Evolutionary conservation across 2,797 vertebrate species (phyloP).

Genomic region (Sebastes wilsoni): DNA sequence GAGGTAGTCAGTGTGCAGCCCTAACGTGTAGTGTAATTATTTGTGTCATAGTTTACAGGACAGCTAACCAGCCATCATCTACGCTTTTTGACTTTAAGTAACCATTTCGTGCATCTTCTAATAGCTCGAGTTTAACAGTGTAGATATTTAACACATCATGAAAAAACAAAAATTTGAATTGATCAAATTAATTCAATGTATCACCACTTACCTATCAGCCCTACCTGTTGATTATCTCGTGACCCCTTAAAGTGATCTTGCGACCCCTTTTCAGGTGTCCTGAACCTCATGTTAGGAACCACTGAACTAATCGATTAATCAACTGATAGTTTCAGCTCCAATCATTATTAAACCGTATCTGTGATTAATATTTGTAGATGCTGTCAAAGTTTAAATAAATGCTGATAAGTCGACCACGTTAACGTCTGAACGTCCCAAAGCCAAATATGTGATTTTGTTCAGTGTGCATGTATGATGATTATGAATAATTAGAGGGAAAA

Average conservation of each 20-base stretch:
- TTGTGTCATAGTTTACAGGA: not conserved
- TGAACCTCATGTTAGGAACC: not conserved
- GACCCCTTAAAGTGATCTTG: not conserved
- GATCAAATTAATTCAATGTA: not conserved
- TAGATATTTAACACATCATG: not conserved
- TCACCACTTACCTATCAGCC: too few relatives aligned
- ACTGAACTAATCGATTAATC: not conserved
- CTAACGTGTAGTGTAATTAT: not conserved
- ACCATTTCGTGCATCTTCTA: not conserved
- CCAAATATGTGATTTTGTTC: conserved; percentile 52
- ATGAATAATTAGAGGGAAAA: conserved; percentile 90
- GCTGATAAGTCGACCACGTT: not conserved
- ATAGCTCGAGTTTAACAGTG: not conserved
- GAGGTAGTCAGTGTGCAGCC: too few relatives aligned
- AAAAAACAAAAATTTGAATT: not conserved
- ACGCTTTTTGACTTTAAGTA: not conserved
- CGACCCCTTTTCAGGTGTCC: too few relatives aligned
- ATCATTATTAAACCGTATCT: not conserved
- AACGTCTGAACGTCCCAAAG: conserved; percentile 6
- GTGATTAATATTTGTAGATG: not conserved
- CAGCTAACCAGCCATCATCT: too few relatives aligned
- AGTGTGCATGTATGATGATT: conserved; percentile 79
- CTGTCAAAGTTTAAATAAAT: not conserved
- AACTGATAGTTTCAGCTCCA: not conserved
- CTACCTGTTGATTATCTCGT: not conserved